phyloP scores from a whole-genome alignment of 2,888 invertebrate genomes.

The Drosophila demipolita region DNA sequence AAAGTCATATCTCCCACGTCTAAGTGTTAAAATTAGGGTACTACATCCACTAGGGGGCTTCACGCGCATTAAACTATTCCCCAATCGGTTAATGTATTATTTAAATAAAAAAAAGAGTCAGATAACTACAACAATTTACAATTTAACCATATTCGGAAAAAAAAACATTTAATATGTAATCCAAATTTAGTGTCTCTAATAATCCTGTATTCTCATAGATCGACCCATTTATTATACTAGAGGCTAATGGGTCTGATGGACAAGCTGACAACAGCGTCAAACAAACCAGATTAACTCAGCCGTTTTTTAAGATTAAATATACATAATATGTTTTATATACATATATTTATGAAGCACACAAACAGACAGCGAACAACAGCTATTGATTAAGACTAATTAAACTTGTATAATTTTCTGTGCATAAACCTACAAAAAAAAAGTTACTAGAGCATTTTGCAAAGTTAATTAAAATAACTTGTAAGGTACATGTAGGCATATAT shows the following conservation, averaged over 20 bases:
- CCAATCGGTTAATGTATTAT: not conserved
- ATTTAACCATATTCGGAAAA: not conserved
- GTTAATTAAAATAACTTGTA: not conserved
- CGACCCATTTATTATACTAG: not conserved
- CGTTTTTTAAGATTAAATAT: slow-evolving; percentile 1
- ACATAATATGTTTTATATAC: not conserved
- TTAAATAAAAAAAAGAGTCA: not conserved
- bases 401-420: not conserved
- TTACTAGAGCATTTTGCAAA: not conserved
- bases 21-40: not conserved
- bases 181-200: not conserved
- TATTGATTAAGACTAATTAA: not conserved
- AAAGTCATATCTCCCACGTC: not conserved
- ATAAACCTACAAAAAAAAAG: not conserved
- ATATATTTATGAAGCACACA: not conserved
- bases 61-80: not conserved
- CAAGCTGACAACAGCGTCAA: slow-evolving; percentile 3
- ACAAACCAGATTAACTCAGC: slow-evolving; percentile 9
- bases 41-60: not conserved
- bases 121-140: not conserved
- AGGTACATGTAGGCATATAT: not conserved
- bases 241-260: not conserved
- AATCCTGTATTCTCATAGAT: not conserved
- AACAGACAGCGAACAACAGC: not conserved
- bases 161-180: not conserved